A percentile compares a stretch with the other conserved stretches of the same genome.
Evolutionary conservation across 2,113 vertebrate species (phyloP).

Genomic region (Triplophysa rosa): DNA sequence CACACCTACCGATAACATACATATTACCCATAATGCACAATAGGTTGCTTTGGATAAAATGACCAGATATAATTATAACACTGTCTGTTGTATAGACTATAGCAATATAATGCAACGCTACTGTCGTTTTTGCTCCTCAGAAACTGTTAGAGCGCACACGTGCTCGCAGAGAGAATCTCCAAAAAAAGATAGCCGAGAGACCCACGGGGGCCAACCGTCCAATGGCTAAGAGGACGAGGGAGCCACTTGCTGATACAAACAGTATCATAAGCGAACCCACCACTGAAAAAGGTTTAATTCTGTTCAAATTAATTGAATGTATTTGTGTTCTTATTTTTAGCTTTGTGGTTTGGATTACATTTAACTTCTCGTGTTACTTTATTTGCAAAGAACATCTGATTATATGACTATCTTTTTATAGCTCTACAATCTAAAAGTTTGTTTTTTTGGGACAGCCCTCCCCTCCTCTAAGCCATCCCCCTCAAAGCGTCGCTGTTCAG

Average conservation of each 20-base stretch:
- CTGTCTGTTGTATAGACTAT: neutral
- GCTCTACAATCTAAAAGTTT: neutral
- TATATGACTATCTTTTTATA: neutral
- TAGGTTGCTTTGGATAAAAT: neutral
- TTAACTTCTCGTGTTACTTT: too few species aligned
- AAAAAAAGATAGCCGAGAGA: slow-evolving; percentile 92
- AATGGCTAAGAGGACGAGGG: slow-evolving; percentile 79
- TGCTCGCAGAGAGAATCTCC: slow-evolving; percentile 92
- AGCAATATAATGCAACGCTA: neutral
- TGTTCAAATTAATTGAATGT: neutral
- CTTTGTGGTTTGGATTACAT: neutral
- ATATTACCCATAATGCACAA: too few species aligned
- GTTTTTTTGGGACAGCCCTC: slow-evolving; percentile 67
- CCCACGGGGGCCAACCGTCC: slow-evolving; percentile 71
- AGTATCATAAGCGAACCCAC: slow-evolving; percentile 66
- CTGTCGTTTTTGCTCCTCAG: slow-evolving; percentile 63
- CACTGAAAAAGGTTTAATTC: slow-evolving; percentile 76
- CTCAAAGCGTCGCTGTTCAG: slow-evolving; percentile 87
- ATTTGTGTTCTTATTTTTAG: neutral
- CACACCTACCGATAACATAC: too few species aligned
- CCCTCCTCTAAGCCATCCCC: slow-evolving; percentile 84
- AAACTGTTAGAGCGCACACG: slow-evolving; percentile 95
- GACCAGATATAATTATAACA: neutral
- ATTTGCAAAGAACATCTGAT: too few species aligned
- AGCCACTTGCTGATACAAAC: slow-evolving; percentile 85